These are phyloP conservation scores for Nomada ruficornis DNA, from an alignment of 2,888 invertebrate genomes.

Conservation along the genomic window DNA sequence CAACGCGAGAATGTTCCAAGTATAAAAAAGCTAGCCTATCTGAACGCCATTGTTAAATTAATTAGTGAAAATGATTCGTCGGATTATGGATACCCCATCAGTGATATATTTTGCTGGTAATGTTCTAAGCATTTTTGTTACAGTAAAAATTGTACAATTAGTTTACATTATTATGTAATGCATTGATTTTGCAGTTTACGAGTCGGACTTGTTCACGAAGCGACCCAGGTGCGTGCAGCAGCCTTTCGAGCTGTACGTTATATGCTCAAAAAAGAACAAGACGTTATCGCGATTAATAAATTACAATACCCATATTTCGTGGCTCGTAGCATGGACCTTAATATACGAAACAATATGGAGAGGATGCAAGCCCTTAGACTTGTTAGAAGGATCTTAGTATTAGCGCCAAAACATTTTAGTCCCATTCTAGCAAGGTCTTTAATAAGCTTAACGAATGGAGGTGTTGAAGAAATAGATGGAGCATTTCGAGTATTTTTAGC, in stretches of 20 bases:
- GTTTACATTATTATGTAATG: constrained; percentile 10
- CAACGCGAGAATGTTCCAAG: constrained; percentile 89
- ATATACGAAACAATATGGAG: constrained; percentile 96
- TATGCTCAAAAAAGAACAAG: constrained; percentile 91
- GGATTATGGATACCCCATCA: constrained; percentile 90
- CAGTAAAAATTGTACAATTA: constrained; percentile 12
- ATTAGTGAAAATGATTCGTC: constrained; percentile 87
- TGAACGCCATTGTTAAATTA: constrained; percentile 95
- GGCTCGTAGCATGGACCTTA: constrained; percentile 94
- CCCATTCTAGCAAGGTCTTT: constrained; percentile 91
- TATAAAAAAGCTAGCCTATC: constrained; percentile 92
- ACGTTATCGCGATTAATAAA: constrained; percentile 91
- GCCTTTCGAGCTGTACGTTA: constrained; percentile 95
- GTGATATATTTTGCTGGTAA: constrained; percentile 94
- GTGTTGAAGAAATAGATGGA: constrained; percentile 92
- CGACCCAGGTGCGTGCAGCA: constrained; percentile 95
- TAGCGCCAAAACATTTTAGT: constrained; percentile 89
- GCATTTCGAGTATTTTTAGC: constrained; percentile 94
- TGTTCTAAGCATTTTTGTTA: constrained; percentile 56
- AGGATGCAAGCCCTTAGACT: constrained; percentile 96
- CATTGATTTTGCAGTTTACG: constrained; percentile 89
- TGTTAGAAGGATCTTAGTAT: constrained; percentile 89
- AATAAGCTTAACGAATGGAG: constrained; percentile 92
- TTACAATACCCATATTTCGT: constrained; percentile 94
- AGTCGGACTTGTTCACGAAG: constrained; percentile 93